Base-by-base conservation (phyloP, 1,140 invertebrate genomes). In the Campodea augens region DNA sequence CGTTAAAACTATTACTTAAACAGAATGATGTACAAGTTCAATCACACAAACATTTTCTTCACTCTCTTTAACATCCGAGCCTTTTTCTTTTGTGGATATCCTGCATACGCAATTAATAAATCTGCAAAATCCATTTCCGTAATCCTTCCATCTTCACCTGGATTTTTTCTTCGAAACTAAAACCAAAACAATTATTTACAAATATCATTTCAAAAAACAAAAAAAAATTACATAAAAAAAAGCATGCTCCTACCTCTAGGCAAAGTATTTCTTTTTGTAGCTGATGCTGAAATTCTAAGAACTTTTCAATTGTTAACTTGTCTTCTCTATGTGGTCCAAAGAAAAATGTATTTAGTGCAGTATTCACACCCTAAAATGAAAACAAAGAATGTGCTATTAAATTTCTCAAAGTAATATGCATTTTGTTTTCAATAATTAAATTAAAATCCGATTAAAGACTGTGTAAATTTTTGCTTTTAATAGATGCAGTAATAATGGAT, bases 61-160 rank as follows among this genome's bases (percentile, higher is more conserved):
- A 99, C 89, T 50, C 91, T 69, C 60, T 95, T 95, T 19, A 98
- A 57, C 78, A 98, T 97, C 55, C 78, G 75, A 1, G 77, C 68
- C 60, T 93, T 91, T 57, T 92, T 93, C 60, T 90, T 93, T 27
- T 87, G 77, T 0, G 88, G 75, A 65, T 97, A 90, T 0, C 90
- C 91, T 29, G 92, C 91, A 69, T 98, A 98, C 0, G 90, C 86
- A n/a, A 98, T 59, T 12, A 98, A 62, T 22, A 97, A 66, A 60
- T 92, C 86, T 0, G 90, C 90, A 65, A 99, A 99, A 60, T 95
- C 90, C 2, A 77, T 75, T 68, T 98, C 92, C 1, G 73, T 76
- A 44, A 98, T 93, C 27, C 74, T 77, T 0, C 85, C 85, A 57
- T 85, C 72, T 46, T 83, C 77, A 63, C 88, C 75, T 2, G 86